These are phyloP conservation scores for Frankliniella intonsa DNA, from an alignment of 2,888 invertebrate species.

Conservation along the genomic window DNA sequence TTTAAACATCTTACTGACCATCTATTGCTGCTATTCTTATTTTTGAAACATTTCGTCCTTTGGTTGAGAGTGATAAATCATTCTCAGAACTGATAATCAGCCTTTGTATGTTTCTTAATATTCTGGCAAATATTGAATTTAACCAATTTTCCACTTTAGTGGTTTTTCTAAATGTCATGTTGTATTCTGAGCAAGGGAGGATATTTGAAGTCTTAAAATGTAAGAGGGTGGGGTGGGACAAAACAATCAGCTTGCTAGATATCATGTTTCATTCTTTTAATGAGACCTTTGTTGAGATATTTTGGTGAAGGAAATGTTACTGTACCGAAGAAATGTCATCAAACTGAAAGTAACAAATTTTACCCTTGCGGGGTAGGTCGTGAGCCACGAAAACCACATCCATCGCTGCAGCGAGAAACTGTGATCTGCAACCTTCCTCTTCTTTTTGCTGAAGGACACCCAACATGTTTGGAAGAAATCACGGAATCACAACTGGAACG, in stretches of 20 bases:
- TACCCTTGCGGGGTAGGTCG: constrained; percentile 15
- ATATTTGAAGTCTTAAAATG: too few species aligned
- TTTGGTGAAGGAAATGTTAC: too few species aligned
- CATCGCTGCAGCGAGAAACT: constrained; percentile 11
- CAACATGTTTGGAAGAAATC: constrained; percentile 61
- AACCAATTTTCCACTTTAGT: too few species aligned
- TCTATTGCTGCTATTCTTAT: not conserved
- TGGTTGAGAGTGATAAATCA: not conserved
- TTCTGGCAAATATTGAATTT: not conserved
- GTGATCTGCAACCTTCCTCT: constrained; percentile 71
- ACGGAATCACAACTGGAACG: constrained; percentile 59
- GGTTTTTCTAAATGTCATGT: too few species aligned
- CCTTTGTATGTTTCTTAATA: not conserved
- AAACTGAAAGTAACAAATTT: constrained; percentile 20
- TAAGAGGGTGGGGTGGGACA: too few species aligned
- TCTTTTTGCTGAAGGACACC: constrained; percentile 66
- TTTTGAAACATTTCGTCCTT: not conserved
- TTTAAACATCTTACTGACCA: not conserved
- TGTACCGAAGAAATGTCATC: too few species aligned
- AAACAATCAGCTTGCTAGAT: too few species aligned
- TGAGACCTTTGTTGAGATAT: too few species aligned
- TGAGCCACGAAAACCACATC: constrained; percentile 10
- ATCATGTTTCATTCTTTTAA: too few species aligned
- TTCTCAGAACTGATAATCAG: not conserved
- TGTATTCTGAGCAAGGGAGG: too few species aligned